Percentiles rank a stretch among this genome's conserved stretches.
phyloP scores from a whole-genome alignment of 2,797 vertebrate species.

The Vultur gryphus region DNA sequence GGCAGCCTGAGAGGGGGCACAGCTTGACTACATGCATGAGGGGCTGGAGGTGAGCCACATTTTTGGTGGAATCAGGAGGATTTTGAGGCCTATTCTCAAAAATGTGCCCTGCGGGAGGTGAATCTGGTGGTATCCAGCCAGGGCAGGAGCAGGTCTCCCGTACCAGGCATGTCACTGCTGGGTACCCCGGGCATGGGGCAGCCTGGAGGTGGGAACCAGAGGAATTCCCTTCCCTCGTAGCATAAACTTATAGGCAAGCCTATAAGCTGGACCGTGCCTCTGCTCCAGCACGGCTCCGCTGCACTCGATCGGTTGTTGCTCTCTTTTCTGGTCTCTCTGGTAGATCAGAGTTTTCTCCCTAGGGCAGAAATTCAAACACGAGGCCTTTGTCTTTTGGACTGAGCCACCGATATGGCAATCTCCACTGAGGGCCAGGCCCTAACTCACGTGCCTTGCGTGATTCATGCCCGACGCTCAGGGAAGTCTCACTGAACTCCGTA shows the following conservation, averaged over 20 bases:
- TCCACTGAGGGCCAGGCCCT: neutral
- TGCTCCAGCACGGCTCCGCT: accelerated
- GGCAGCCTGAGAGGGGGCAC: neutral
- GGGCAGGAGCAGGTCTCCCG: neutral
- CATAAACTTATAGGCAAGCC: accelerated
- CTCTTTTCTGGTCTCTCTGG: neutral
- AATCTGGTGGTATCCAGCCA: neutral
- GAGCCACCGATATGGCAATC: accelerated
- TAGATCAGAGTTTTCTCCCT: neutral
- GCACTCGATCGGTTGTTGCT: accelerated
- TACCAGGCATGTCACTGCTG: neutral
- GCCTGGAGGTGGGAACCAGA: neutral
- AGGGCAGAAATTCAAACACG: neutral
- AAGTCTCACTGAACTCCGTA: neutral
- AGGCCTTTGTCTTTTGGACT: neutral
- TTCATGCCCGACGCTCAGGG: accelerated
- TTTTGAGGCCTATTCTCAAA: neutral
- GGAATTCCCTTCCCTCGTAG: neutral
- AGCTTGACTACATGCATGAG: neutral
- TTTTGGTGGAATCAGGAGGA: neutral
- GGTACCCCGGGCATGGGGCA: neutral
- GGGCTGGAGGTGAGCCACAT: neutral
- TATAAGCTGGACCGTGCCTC: accelerated
- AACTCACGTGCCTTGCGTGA: accelerated
- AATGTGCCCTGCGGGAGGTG: neutral